phyloP scores from a whole-genome alignment of 2,113 vertebrate species.

The Regulus satrapa region DNA sequence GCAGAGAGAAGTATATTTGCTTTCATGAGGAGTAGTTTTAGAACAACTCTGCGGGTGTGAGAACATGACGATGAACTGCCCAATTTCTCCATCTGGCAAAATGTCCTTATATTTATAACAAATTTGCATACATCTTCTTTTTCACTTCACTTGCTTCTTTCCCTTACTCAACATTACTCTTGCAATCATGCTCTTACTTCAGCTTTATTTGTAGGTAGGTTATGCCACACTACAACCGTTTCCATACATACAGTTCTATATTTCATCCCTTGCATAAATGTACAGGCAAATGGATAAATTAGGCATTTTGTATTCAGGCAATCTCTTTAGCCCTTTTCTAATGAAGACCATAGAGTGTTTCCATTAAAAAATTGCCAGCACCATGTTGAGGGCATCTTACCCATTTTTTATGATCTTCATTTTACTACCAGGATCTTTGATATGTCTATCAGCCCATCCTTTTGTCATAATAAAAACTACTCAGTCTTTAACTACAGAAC shows the following conservation, averaged over 20 bases:
- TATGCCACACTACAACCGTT: background rate
- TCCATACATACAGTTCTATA: background rate
- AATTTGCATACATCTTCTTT: constrained; percentile 24
- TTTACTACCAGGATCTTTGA: background rate
- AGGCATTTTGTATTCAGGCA: background rate
- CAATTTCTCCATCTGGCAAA: constrained; percentile 68
- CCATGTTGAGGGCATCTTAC: background rate
- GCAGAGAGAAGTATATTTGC: constrained; percentile 46
- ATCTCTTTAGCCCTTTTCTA: background rate
- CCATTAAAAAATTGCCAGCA: background rate
- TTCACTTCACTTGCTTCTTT: background rate
- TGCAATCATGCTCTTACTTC: background rate
- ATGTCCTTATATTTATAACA: constrained; percentile 50
- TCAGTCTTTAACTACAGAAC: background rate
- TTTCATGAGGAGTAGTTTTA: constrained; percentile 58
- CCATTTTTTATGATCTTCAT: background rate
- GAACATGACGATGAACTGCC: constrained; percentile 63
- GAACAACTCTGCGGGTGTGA: constrained; percentile 65
- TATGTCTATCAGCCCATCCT: background rate
- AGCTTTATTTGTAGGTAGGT: background rate
- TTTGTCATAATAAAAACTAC: background rate
- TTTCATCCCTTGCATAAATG: background rate
- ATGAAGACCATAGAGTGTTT: background rate
- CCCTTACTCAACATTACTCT: background rate
- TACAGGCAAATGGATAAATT: background rate